phyloP scores from a whole-genome alignment of 2,888 invertebrate genomes.

The Chelonus formosanus region DNA sequence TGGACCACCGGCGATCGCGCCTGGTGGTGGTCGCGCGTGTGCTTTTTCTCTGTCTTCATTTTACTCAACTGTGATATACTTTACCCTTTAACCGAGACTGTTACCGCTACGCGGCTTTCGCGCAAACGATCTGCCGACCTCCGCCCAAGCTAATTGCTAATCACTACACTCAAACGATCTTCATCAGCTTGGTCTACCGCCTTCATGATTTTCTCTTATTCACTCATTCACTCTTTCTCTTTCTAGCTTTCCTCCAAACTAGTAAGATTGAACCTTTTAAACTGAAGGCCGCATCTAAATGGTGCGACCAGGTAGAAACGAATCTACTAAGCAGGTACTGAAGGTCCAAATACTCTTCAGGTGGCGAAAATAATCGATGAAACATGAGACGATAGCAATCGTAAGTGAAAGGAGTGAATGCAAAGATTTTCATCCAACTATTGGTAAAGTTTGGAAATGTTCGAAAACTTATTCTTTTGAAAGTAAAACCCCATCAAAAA shows the following conservation, averaged over 20 bases:
- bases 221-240: slow-evolving; percentile 30
- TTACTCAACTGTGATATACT: slow-evolving; percentile 24
- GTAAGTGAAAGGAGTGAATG: slow-evolving; percentile 14
- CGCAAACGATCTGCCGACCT: slow-evolving; percentile 26
- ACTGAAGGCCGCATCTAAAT: slow-evolving; percentile 24
- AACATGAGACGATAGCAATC: slow-evolving; percentile 16
- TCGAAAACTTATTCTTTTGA: slow-evolving; percentile 2
- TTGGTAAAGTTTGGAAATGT: slow-evolving; percentile 15
- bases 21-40: slow-evolving; percentile 34
- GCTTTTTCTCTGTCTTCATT: slow-evolving; percentile 15
- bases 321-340: slow-evolving; percentile 16
- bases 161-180: slow-evolving; percentile 39
- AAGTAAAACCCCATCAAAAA: background rate
- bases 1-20: slow-evolving; percentile 35
- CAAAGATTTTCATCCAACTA: slow-evolving; percentile 6
- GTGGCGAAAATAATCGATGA: slow-evolving; percentile 26
- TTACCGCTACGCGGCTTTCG: slow-evolving; percentile 12
- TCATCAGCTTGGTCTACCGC: slow-evolving; percentile 30
- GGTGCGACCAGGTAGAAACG: slow-evolving; percentile 30
- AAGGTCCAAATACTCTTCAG: slow-evolving; percentile 27
- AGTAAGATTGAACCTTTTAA: background rate
- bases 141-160: slow-evolving; percentile 52
- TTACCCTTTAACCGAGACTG: slow-evolving; percentile 19
- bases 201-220: slow-evolving; percentile 27
- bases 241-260: slow-evolving; percentile 8